Conservation (phyloP, 1,140 invertebrate species). For the Cydia strobilella region DNA sequence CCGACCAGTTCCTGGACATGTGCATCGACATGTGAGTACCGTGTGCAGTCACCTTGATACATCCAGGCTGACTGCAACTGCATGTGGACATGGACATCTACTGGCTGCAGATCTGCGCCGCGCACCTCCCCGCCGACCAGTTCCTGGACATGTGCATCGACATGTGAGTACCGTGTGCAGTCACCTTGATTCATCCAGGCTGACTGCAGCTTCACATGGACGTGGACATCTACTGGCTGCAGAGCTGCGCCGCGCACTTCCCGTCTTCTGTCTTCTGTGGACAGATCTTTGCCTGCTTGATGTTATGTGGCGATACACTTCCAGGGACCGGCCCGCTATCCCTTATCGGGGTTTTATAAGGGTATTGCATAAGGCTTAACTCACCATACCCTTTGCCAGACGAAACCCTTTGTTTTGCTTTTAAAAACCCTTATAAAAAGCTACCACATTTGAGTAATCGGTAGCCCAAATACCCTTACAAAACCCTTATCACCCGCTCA, state of each 20-base stretch:
- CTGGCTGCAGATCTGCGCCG: conserved; percentile 95
- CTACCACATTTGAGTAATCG: no score
- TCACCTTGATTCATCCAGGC: conserved; percentile 98
- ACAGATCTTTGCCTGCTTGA: no score
- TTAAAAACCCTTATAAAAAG: no score
- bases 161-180: conserved; percentile 66
- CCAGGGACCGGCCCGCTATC: no score
- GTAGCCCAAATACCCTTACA: no score
- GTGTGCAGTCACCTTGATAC: conserved; percentile 89
- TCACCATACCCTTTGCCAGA: no score
- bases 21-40: conserved; percentile 87
- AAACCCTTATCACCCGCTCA: no score
- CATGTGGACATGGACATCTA: conserved; percentile 98
- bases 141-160: conserved; percentile 94
- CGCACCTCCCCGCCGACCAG: conserved; percentile 90
- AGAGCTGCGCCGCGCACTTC: conserved; percentile 94
- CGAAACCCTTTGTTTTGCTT: no score
- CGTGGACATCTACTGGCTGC: conserved; percentile 96
- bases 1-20: conserved; percentile 92
- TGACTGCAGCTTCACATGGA: conserved; percentile 99
- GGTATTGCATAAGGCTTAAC: no score
- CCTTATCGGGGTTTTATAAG: no score
- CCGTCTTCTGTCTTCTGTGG: no score
- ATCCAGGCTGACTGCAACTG: conserved; percentile 99
- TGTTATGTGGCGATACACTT: no score